Evolutionary conservation across 2,888 invertebrate genomes (phyloP).

Genomic region (Polietes domitor): DNA sequence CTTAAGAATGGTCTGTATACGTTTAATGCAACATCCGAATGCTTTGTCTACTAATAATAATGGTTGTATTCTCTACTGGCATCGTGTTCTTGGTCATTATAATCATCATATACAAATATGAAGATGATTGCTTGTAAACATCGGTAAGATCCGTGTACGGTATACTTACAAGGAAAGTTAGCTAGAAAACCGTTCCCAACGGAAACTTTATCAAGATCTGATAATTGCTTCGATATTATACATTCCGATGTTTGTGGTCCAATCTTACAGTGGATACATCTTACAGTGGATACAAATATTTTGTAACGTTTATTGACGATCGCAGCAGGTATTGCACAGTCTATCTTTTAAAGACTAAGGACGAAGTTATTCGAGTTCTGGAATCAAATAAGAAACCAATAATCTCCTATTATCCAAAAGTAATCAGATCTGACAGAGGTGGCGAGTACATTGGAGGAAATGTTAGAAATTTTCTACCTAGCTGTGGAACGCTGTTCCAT

Average conservation of each 20-base stretch:
- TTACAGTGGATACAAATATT: background rate
- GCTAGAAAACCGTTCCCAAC: slow-evolving; percentile 23
- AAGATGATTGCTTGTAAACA: background rate
- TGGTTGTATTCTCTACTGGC: slow-evolving; percentile 33
- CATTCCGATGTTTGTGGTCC: slow-evolving; percentile 12
- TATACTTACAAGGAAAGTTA: slow-evolving; percentile 12
- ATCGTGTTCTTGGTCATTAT: slow-evolving; percentile 31
- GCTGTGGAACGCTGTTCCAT: slow-evolving; percentile 25
- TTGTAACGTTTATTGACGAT: too few species aligned
- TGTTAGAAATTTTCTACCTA: too few species aligned
- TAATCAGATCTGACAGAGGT: too few species aligned
- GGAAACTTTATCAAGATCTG: background rate
- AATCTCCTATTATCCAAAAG: too few species aligned
- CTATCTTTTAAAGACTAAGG: too few species aligned
- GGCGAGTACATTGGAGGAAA: too few species aligned
- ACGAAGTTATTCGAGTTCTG: too few species aligned
- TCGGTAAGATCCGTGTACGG: background rate
- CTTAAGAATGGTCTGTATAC: slow-evolving; percentile 1
- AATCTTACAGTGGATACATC: too few species aligned
- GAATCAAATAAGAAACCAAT: too few species aligned
- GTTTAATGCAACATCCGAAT: background rate
- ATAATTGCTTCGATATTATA: slow-evolving; percentile 10
- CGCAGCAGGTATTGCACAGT: too few species aligned
- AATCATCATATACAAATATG: background rate
- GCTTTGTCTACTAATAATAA: too few species aligned